These are phyloP conservation scores for Archaeoteleia sp. DNA, from an alignment of 2,888 invertebrate species.

Conservation along the genomic window DNA sequence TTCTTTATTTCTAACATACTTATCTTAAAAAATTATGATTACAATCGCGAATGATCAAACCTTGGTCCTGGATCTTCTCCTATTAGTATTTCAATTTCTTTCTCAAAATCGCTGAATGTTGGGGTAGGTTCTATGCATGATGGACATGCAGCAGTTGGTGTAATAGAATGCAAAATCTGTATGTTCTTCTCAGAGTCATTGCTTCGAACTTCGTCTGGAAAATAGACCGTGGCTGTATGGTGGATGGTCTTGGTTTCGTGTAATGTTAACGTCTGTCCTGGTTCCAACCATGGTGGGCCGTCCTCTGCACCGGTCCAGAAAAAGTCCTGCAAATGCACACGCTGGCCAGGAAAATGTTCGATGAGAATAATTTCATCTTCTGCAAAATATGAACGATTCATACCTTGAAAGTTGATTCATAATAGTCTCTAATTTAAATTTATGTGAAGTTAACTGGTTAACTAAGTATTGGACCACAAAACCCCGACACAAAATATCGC, in stretches of 20 bases:
- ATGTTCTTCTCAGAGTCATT: slow-evolving; percentile 20
- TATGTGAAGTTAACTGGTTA: too few relatives aligned
- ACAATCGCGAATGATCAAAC: slow-evolving; percentile 57
- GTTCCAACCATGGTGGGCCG: slow-evolving; percentile 80
- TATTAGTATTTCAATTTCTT: slow-evolving; percentile 67
- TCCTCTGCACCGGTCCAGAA: slow-evolving; percentile 94
- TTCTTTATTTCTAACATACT: too few relatives aligned
- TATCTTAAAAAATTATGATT: slow-evolving; percentile 17
- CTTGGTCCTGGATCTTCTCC: slow-evolving; percentile 72
- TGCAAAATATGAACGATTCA: slow-evolving; percentile 46
- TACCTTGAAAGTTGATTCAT: background rate
- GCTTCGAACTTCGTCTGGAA: slow-evolving; percentile 57
- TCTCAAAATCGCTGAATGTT: slow-evolving; percentile 63
- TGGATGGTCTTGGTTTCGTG: slow-evolving; percentile 70
- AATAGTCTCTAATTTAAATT: too few relatives aligned
- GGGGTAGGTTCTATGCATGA: slow-evolving; percentile 70
- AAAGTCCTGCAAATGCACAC: slow-evolving; percentile 85
- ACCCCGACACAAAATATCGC: too few relatives aligned
- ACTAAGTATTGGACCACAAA: too few relatives aligned
- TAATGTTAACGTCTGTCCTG: slow-evolving; percentile 72
- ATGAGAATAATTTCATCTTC: slow-evolving; percentile 73
- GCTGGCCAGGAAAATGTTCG: slow-evolving; percentile 70
- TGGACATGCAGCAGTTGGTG: slow-evolving; percentile 56
- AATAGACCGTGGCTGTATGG: slow-evolving; percentile 68
- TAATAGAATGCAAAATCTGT: slow-evolving; percentile 8